phyloP scores from a whole-genome alignment of 2,113 vertebrate species.

The Grallaria varia region DNA sequence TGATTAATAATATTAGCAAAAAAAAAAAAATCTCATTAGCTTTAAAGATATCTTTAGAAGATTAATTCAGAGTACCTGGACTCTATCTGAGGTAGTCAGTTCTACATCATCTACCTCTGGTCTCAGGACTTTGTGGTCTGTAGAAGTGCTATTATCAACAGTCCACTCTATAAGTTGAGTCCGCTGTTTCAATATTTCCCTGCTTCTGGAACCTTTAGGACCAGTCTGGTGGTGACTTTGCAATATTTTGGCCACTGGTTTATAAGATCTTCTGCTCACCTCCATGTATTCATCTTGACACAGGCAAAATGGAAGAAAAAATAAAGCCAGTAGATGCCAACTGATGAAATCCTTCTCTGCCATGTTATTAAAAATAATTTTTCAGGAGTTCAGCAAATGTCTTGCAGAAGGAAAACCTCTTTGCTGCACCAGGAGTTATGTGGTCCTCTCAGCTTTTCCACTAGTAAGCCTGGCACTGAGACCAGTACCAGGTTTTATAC shows the following conservation, averaged over 20 bases:
- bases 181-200: constrained; percentile 80
- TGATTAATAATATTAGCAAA: constrained; percentile 1
- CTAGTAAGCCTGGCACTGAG: constrained; percentile 64
- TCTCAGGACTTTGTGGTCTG: constrained; percentile 79
- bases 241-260: constrained; percentile 80
- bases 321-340: constrained; percentile 78
- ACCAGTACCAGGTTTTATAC: constrained; percentile 74
- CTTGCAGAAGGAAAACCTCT: constrained; percentile 31
- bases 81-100: constrained; percentile 81
- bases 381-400: constrained; percentile 52
- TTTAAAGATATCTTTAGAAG: constrained; percentile 73
- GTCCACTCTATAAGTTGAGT: constrained; percentile 76
- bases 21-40: constrained; percentile 7
- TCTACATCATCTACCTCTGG: constrained; percentile 83
- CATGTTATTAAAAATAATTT: constrained; percentile 69
- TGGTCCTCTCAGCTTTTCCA: constrained; percentile 60
- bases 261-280: constrained; percentile 86
- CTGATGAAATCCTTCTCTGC: constrained; percentile 65
- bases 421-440: constrained; percentile 41
- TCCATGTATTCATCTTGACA: constrained; percentile 84
- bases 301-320: constrained; percentile 81
- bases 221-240: constrained; percentile 82
- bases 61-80: constrained; percentile 85
- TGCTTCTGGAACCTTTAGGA: constrained; percentile 75
- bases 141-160: constrained; percentile 78